These are phyloP conservation scores for Aramus guarauna DNA, from an alignment of 2,113 vertebrate genomes.

Conservation along the genomic window DNA sequence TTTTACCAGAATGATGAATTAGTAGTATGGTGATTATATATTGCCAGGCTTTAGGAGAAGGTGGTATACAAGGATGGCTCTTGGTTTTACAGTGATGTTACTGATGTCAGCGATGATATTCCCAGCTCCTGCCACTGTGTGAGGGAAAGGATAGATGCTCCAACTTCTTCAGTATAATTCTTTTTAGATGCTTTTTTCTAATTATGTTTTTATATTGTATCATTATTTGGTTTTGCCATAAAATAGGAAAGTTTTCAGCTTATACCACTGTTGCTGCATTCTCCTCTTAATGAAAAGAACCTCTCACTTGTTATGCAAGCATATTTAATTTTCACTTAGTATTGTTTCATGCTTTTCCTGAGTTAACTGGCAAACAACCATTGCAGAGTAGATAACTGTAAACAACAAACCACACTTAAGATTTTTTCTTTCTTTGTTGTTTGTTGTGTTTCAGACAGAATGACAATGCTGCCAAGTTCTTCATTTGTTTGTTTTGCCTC, in stretches of 20 bases:
- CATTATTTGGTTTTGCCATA: background rate
- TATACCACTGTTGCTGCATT: background rate
- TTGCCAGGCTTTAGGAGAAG: background rate
- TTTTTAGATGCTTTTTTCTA: background rate
- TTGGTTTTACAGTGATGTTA: background rate
- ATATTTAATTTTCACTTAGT: background rate
- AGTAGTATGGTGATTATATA: background rate
- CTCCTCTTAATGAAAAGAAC: background rate
- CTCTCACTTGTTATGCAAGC: background rate
- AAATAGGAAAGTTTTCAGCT: background rate
- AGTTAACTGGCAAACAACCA: background rate
- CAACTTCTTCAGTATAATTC: background rate
- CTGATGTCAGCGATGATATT: background rate
- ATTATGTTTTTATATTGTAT: background rate
- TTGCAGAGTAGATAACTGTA: background rate
- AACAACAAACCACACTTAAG: background rate
- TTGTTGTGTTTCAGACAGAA: background rate
- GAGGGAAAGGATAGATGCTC: background rate
- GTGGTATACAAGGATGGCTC: background rate
- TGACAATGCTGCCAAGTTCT: background rate
- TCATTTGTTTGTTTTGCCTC: background rate
- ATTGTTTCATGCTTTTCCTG: background rate
- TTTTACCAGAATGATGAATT: background rate
- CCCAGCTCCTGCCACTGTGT: background rate
- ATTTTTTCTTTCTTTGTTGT: background rate